A percentile compares a stretch with the other conserved stretches of the same genome.
Evolutionary conservation across 1,140 invertebrate species (phyloP).

Genomic region (Luehdorfia chinensis): DNA sequence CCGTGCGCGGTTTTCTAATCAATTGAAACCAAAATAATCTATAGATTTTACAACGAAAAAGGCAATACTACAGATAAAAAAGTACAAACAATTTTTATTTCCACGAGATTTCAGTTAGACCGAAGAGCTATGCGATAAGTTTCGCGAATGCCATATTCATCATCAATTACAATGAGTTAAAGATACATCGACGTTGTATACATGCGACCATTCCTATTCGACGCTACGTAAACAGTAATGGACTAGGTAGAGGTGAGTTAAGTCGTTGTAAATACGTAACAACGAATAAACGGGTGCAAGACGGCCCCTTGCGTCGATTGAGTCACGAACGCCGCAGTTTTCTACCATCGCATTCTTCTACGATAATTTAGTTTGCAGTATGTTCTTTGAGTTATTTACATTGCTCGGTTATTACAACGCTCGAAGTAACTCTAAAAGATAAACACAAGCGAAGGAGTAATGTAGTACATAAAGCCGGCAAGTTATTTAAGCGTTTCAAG

Average conservation of each 20-base stretch:
- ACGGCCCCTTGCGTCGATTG: slow-evolving; percentile 55
- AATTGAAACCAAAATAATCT: slow-evolving; percentile 10
- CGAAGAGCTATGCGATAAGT: background rate
- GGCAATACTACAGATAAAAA: slow-evolving; percentile 2
- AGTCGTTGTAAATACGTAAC: slow-evolving; percentile 13
- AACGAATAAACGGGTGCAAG: slow-evolving; percentile 30
- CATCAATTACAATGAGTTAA: background rate
- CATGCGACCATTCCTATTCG: slow-evolving; percentile 10
- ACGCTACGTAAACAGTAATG: slow-evolving; percentile 13
- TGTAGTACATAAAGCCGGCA: slow-evolving; percentile 15
- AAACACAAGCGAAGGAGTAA: slow-evolving; percentile 12
- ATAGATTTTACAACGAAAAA: slow-evolving; percentile 1
- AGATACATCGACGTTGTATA: background rate
- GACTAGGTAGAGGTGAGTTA: slow-evolving; percentile 14
- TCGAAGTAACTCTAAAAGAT: background rate
- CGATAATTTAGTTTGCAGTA: slow-evolving; percentile 35
- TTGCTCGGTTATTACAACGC: slow-evolving; percentile 24
- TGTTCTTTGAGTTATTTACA: slow-evolving; percentile 33
- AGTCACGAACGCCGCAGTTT: slow-evolving; percentile 53
- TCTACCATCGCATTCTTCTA: slow-evolving; percentile 39
- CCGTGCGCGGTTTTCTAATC: background rate
- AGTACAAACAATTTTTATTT: background rate
- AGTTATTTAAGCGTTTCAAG: slow-evolving; percentile 11
- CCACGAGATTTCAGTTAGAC: slow-evolving; percentile 2
- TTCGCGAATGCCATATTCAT: background rate